phyloP scores from a whole-genome alignment of 2,888 invertebrate species.

The Drosophila mimetica region DNA sequence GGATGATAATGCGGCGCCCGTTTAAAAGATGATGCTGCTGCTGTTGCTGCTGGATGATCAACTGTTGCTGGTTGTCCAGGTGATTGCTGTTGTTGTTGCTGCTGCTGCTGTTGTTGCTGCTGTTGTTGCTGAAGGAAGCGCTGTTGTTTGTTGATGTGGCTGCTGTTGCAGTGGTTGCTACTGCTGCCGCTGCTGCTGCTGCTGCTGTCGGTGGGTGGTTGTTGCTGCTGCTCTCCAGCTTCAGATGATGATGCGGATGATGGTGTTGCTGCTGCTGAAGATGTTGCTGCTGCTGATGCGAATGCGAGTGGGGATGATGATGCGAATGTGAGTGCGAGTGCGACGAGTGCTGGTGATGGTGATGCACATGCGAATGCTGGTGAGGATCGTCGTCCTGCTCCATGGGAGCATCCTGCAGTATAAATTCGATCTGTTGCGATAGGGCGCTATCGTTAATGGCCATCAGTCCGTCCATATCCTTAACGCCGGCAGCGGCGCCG shows the following conservation, averaged over 20 bases:
- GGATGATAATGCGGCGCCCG: slow-evolving; percentile 80
- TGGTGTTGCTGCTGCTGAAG: slow-evolving; percentile 45
- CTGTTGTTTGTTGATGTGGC: slow-evolving; percentile 58
- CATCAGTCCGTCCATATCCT: slow-evolving; percentile 83
- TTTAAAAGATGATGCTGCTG: slow-evolving; percentile 74
- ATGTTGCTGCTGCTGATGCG: slow-evolving; percentile 43
- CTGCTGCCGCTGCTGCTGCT: slow-evolving; percentile 61
- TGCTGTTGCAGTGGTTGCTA: slow-evolving; percentile 61
- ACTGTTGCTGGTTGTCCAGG: slow-evolving; percentile 56
- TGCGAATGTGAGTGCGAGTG: slow-evolving; percentile 32
- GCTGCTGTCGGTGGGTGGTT: slow-evolving; percentile 82
- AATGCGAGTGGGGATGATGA: slow-evolving; percentile 36
- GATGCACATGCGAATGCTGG: slow-evolving; percentile 40
- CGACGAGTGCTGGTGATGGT: slow-evolving; percentile 31
- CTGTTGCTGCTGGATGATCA: slow-evolving; percentile 61
- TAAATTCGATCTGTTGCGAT: slow-evolving; percentile 85
- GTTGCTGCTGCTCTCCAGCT: slow-evolving; percentile 55
- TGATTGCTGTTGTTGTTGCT: slow-evolving; percentile 48
- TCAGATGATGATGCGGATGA: slow-evolving; percentile 46
- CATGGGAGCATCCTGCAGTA: slow-evolving; percentile 84
- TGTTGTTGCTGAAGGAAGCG: slow-evolving; percentile 75
- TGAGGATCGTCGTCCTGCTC: slow-evolving; percentile 80
- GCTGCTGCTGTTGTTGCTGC: slow-evolving; percentile 55
- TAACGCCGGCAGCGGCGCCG: slow-evolving; percentile 52
- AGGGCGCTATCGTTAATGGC: slow-evolving; percentile 84